phyloP scores from a whole-genome alignment of 2,888 invertebrate genomes.

The Ectemnius lituratus region DNA sequence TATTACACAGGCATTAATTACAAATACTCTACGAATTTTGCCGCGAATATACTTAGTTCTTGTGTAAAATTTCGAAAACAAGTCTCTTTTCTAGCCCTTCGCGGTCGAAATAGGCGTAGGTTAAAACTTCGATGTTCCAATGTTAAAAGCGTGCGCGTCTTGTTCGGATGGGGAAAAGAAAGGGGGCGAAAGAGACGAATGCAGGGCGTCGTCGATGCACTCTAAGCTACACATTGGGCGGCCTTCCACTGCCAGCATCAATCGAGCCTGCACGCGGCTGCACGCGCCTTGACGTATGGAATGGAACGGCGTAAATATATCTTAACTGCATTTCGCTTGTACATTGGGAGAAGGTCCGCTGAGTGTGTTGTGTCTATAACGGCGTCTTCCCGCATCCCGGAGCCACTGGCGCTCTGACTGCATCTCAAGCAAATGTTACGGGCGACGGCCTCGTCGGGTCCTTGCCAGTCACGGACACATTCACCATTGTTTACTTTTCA shows the following conservation, averaged over 20 bases:
- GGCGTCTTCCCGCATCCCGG: constrained; percentile 62
- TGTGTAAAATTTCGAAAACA: no score
- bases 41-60: no score
- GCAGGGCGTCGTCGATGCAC: constrained; percentile 73
- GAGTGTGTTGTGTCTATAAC: constrained; percentile 77
- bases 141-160: constrained; percentile 45
- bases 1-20: no score
- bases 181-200: constrained; percentile 72
- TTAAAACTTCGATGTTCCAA: constrained; percentile 16
- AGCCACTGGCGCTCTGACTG: constrained; percentile 28
- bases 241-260: constrained; percentile 43
- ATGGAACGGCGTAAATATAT: constrained; percentile 75
- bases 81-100: no score
- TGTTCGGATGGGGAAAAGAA: constrained; percentile 21
- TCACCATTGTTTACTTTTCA: no score
- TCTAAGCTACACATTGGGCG: constrained; percentile 68
- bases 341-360: constrained; percentile 75
- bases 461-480: no score
- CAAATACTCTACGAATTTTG: no score
- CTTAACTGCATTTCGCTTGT: constrained; percentile 73
- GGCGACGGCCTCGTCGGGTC: constrained; percentile 33
- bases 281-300: constrained; percentile 58
- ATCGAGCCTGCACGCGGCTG: constrained; percentile 42
- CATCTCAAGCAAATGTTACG: constrained; percentile 46
- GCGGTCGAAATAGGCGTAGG: not conserved